These are phyloP conservation scores for Galerucella calmariensis DNA, from an alignment of 2,888 invertebrate species.

Conservation along the genomic window DNA sequence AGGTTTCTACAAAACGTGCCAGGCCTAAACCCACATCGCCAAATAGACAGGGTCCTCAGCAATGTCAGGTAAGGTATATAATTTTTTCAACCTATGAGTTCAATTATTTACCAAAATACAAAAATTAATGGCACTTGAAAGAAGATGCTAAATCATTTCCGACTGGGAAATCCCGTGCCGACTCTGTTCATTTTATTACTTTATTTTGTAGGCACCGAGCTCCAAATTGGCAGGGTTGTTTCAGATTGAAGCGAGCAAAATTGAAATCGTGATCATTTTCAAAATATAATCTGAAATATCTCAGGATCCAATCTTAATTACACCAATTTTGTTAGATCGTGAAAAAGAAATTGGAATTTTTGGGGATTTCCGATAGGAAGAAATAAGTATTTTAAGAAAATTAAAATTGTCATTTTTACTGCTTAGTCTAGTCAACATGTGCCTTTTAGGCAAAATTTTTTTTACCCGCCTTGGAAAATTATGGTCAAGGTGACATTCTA, in stretches of 20 bases:
- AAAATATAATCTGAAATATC: constrained; percentile 13
- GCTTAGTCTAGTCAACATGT: too few relatives aligned
- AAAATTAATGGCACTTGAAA: too few relatives aligned
- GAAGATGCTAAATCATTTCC: not conserved
- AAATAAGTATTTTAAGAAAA: not conserved
- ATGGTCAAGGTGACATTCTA: too few relatives aligned
- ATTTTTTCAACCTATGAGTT: not conserved
- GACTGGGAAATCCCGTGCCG: not conserved
- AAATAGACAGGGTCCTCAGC: constrained; percentile 90
- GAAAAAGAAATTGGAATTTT: constrained; percentile 7
- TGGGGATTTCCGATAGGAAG: not conserved
- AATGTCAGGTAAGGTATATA: constrained; percentile 80
- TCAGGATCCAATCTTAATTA: constrained; percentile 17
- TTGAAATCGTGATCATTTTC: constrained; percentile 11
- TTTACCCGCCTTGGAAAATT: too few relatives aligned
- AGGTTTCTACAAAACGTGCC: constrained; percentile 74
- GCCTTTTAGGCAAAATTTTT: too few relatives aligned
- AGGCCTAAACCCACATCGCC: constrained; percentile 90
- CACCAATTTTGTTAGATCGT: constrained; percentile 6
- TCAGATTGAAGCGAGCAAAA: constrained; percentile 11
- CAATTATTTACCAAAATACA: not conserved
- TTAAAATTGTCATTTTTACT: not conserved
- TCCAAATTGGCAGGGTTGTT: not conserved
- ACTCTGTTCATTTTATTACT: constrained; percentile 7
- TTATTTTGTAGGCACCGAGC: constrained; percentile 1